phyloP scores from a whole-genome alignment of 2,888 invertebrate species.

The Bembecia ichneumoniformis region DNA sequence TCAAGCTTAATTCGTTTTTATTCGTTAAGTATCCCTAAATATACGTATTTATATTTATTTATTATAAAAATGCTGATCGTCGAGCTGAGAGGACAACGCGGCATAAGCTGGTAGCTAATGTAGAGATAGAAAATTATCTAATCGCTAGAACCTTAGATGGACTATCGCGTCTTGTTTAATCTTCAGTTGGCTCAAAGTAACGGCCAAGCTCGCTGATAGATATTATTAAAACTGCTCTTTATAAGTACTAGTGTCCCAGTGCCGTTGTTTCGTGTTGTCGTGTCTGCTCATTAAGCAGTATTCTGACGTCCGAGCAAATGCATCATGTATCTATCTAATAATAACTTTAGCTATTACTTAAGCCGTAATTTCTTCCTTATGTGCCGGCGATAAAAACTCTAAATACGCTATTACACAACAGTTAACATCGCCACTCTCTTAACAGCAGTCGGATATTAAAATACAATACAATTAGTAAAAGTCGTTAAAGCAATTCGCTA shows the following conservation, averaged over 20 bases:
- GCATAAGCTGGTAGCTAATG: too few relatives aligned
- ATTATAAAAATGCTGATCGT: too few relatives aligned
- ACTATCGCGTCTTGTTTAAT: not conserved
- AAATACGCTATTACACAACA: slow-evolving; percentile 1
- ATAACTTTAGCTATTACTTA: slow-evolving; percentile 38
- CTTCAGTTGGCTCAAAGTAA: slow-evolving; percentile 11
- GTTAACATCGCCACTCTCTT: slow-evolving; percentile 2
- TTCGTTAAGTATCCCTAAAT: too few relatives aligned
- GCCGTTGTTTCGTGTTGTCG: slow-evolving; percentile 27
- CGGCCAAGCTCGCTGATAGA: slow-evolving; percentile 26
- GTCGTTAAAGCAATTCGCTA: not conserved
- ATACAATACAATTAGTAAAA: slow-evolving; percentile 10
- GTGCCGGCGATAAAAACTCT: slow-evolving; percentile 6
- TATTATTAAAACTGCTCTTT: slow-evolving; percentile 29
- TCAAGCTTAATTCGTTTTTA: too few relatives aligned
- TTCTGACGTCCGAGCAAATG: slow-evolving; percentile 20
- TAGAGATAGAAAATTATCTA: too few relatives aligned
- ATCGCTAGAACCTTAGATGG: too few relatives aligned
- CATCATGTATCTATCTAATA: slow-evolving; percentile 32
- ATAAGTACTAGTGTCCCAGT: slow-evolving; percentile 35
- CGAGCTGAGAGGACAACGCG: too few relatives aligned
- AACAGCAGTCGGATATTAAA: slow-evolving; percentile 5
- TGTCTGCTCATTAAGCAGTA: slow-evolving; percentile 30
- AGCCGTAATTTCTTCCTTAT: slow-evolving; percentile 19
- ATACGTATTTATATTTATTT: too few relatives aligned